Evolutionary conservation across 2,888 invertebrate genomes (phyloP).

Genomic region (Hyposoter dolosus): DNA sequence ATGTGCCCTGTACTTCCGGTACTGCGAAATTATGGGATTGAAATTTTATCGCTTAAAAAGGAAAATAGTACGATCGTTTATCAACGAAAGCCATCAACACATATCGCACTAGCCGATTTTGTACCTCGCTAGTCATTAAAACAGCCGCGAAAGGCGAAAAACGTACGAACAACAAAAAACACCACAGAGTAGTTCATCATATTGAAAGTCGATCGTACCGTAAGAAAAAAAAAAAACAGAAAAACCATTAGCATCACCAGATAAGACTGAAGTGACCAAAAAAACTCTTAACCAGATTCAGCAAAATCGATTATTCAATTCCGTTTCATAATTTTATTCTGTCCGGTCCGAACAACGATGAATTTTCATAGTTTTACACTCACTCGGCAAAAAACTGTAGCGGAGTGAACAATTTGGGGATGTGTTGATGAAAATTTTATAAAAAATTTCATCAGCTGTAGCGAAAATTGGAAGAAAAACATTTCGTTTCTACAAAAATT

Average conservation of each 20-base stretch:
- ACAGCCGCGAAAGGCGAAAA: conserved; percentile 33
- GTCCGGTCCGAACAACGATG: background rate
- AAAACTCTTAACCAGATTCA: conserved; percentile 24
- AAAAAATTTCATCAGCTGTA: background rate
- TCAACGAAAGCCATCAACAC: conserved; percentile 68
- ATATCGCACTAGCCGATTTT: conserved; percentile 74
- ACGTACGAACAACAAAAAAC: conserved; percentile 34
- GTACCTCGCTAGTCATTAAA: conserved; percentile 60
- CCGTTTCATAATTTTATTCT: background rate
- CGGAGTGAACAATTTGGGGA: background rate
- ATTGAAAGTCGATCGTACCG: conserved; percentile 63
- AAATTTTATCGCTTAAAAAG: conserved; percentile 66
- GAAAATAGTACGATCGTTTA: conserved; percentile 47
- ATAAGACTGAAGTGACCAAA: conserved; percentile 76
- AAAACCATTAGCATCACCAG: conserved; percentile 69
- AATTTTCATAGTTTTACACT: background rate
- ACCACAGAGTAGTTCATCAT: conserved; percentile 42
- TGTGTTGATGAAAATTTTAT: background rate
- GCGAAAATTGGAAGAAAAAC: background rate
- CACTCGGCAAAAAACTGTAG: background rate
- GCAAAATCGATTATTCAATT: conserved; percentile 26
- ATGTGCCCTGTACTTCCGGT: conserved; percentile 1
- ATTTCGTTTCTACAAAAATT: background rate
- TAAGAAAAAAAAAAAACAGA: conserved; percentile 4
- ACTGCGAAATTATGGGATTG: conserved; percentile 41